Evolutionary conservation across 2,888 invertebrate species (phyloP).

Genomic region (Lepetodrilus schrolli): DNA sequence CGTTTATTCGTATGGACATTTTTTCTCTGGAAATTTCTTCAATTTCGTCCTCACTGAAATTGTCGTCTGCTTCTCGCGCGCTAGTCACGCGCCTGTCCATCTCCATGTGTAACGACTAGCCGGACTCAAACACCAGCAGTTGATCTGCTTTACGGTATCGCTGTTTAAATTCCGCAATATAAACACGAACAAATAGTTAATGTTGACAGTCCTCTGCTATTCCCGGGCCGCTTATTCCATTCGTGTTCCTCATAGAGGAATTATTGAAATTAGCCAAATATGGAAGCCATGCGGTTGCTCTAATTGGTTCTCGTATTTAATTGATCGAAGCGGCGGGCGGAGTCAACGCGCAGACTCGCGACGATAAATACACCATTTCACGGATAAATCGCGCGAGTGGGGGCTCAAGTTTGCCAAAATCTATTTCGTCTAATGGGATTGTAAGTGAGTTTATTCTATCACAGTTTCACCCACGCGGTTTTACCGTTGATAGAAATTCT

Average conservation of each 20-base stretch:
- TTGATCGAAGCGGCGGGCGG: constrained; percentile 29
- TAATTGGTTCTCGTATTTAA: constrained; percentile 31
- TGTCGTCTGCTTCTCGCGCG: constrained; percentile 21
- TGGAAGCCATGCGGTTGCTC: constrained; percentile 19
- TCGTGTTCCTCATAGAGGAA: neutral
- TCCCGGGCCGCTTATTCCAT: neutral
- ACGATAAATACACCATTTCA: constrained; percentile 10
- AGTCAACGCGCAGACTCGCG: neutral
- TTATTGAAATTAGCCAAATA: constrained; percentile 32
- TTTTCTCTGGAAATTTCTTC: neutral
- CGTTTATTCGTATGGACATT: neutral
- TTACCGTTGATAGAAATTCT: neutral
- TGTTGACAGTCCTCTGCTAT: constrained; percentile 2
- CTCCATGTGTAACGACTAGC: constrained; percentile 1
- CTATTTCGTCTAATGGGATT: constrained; percentile 20
- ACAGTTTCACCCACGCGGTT: neutral
- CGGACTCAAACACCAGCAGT: neutral
- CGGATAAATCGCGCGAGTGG: neutral
- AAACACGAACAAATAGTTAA: neutral
- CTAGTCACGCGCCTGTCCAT: neutral
- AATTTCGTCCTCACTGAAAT: constrained; percentile 2
- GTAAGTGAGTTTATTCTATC: constrained; percentile 14
- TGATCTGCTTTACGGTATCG: neutral
- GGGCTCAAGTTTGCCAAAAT: constrained; percentile 3
- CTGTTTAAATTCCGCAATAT: constrained; percentile 18